Evolutionary conservation across 2,888 invertebrate species (phyloP), one percentile per base, ranked within the genome.

Genomic region (Anthoptus insignis): DNA sequence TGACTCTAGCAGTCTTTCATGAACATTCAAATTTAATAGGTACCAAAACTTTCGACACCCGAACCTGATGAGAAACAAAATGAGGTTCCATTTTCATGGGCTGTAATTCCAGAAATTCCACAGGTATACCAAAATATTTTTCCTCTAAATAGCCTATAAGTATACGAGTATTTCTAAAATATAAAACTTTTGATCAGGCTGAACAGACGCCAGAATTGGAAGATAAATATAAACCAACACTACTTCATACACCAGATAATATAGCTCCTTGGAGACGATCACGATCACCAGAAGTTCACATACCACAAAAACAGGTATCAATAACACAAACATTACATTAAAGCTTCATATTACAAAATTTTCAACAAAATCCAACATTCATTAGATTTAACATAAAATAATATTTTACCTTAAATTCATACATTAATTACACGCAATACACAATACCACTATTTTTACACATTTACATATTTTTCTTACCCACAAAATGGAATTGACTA

Each of bases 141-240:
- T 42, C 22, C 45, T 61, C 47, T 29, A 13, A 45, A 37, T 16
- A 27, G 37, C 27, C 19, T 54, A 65, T 37, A 34, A 59, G 50
- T 32, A 32, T 47, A 65, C 42, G 29, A 45, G 59, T 4, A 42
- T 60, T 49, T 24, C 47, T 47, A 65, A 54, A 14, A 57, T 32
- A 59, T 66, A 59, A 65, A 54, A 58, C 78, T 76, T 61, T 65
- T 70, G 69, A 82, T 79, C 81, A 92, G 91, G 91, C 88, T 59
- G 91, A 92, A 86, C 91, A 90, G 82, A 84, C 84, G 68, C 89
- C 92, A 71, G 92, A 91, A 70, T 79, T 88, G 75, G 89, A 91
- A 74, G 91, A 90, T 69, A 81, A 81, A 75, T 90, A 86, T 77
- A 87, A 81, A 81, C 91, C 92, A 42, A 91, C 88, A 80, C 81